Percentiles rank a stretch among this genome's conserved stretches.
phyloP scores from a whole-genome alignment of 2,113 vertebrate genomes.

The Atractosteus spatula region DNA sequence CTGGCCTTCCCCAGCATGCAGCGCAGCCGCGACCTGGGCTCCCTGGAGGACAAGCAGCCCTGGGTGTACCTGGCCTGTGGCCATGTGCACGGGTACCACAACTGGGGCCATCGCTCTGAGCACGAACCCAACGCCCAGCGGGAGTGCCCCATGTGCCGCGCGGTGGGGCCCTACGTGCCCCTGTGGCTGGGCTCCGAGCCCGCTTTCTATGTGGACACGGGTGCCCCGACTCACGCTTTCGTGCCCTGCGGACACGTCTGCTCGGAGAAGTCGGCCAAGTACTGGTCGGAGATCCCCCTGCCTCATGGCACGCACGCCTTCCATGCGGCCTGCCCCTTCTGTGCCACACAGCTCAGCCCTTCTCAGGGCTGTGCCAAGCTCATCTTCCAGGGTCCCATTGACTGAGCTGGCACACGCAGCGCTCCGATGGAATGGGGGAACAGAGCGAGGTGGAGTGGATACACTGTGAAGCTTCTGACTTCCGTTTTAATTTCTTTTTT shows the following conservation, averaged over 20 bases:
- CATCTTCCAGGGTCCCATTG: constrained; percentile 95
- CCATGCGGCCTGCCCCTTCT: constrained; percentile 95
- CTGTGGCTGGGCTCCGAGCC: constrained; percentile 95
- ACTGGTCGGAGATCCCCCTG: constrained; percentile 93
- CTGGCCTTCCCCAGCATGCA: constrained; percentile 95
- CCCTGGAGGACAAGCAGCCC: constrained; percentile 93
- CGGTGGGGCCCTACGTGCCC: constrained; percentile 91
- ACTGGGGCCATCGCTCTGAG: constrained; percentile 95
- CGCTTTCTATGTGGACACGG: constrained; percentile 92
- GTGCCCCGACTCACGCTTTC: constrained; percentile 89
- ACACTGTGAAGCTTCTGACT: constrained; percentile 53
- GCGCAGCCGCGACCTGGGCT: constrained; percentile 87
- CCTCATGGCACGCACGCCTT: constrained; percentile 96
- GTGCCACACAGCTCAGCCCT: constrained; percentile 83
- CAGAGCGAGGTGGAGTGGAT: constrained; percentile 33
- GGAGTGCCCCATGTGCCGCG: constrained; percentile 95
- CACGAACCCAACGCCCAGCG: constrained; percentile 78
- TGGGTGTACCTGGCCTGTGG: constrained; percentile 95
- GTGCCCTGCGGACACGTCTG: constrained; percentile 95
- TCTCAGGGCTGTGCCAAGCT: constrained; percentile 87
- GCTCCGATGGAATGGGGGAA: not conserved
- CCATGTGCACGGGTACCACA: constrained; percentile 94
- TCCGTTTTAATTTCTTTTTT: not conserved
- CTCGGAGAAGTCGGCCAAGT: constrained; percentile 92
- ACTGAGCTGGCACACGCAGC: constrained; percentile 65